Evolutionary conservation across 2,888 invertebrate genomes (phyloP).

Genomic region (Rhagonycha fulva): DNA sequence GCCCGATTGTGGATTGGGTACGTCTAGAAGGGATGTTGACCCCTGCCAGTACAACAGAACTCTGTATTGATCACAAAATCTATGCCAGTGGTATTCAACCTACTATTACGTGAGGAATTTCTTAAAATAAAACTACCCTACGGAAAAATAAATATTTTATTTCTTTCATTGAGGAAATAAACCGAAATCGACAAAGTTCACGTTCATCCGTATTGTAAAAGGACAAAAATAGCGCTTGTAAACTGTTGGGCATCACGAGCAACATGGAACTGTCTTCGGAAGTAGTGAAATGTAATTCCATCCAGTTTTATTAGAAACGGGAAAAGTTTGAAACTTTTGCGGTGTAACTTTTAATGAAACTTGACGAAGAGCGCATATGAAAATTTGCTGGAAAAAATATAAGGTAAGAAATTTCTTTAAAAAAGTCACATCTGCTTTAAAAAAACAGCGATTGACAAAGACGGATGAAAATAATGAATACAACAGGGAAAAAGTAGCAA

Average conservation of each 20-base stretch:
- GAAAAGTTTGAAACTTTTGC: background rate
- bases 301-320: background rate
- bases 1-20: slow-evolving; percentile 50
- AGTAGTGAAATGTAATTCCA: background rate
- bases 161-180: background rate
- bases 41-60: slow-evolving; percentile 37
- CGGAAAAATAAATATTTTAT: background rate
- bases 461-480: no score
- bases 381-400: background rate
- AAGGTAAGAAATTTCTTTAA: background rate
- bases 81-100: slow-evolving; percentile 35
- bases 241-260: background rate
- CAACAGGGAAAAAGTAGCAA: background rate
- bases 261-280: background rate
- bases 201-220: background rate
- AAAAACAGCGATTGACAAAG: background rate
- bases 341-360: background rate
- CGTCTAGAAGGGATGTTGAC: slow-evolving; percentile 55
- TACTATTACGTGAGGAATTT: background rate
- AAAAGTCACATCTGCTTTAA: background rate
- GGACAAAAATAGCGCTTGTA: background rate
- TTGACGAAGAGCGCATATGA: background rate
- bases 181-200: background rate
- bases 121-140: background rate
- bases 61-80: slow-evolving; percentile 36